Evolutionary conservation across 2,797 vertebrate genomes (phyloP).

Genomic region (Gallinago solitaria): DNA sequence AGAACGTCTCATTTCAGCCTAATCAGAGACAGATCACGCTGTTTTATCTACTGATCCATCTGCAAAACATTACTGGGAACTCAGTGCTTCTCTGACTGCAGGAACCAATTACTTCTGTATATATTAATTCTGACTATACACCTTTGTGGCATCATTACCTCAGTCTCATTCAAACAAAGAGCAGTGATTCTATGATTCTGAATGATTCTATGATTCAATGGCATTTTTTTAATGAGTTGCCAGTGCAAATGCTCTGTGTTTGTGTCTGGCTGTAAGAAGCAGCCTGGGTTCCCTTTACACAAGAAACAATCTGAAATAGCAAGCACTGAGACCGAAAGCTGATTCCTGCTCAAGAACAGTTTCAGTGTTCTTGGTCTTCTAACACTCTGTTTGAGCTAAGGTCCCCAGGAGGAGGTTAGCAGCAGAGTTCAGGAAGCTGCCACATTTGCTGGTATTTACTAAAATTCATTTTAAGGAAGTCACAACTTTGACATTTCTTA

Average conservation of each 20-base stretch:
- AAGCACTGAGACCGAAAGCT: background rate
- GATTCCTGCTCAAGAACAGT: background rate
- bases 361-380: background rate
- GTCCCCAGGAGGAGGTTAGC: background rate
- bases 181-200: background rate
- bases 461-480: background rate
- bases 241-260: background rate
- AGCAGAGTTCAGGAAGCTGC: background rate
- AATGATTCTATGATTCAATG: too few species aligned
- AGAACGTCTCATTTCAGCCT: background rate
- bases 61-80: conserved; percentile 1
- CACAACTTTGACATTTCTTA: background rate
- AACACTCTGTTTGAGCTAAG: background rate
- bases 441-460: background rate
- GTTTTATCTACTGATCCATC: conserved; percentile 11
- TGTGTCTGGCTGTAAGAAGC: background rate
- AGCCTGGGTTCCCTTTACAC: background rate
- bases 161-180: background rate
- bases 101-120: rapidly evolving
- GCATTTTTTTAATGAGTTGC: background rate
- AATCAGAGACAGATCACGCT: conserved; percentile 2
- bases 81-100: background rate
- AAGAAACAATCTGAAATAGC: background rate
- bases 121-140: background rate
- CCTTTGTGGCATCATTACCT: background rate